phyloP scores from a whole-genome alignment of 2,888 invertebrate species.

The Pristionchus mayeri region DNA sequence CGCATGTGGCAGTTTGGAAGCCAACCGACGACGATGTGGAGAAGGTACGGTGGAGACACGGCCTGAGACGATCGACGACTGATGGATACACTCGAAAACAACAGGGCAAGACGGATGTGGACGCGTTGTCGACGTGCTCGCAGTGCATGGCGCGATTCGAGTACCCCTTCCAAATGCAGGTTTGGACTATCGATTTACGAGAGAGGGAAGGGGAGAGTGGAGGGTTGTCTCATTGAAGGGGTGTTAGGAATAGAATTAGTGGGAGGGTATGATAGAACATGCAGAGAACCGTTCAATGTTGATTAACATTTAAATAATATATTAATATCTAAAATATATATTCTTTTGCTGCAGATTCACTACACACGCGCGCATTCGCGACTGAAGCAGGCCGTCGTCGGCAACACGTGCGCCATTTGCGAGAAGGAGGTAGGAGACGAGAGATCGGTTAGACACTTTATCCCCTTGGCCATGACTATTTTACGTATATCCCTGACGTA shows the following conservation, averaged over 20 bases:
- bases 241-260: no score
- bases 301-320: background rate
- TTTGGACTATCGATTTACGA: background rate
- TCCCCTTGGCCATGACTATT: no score
- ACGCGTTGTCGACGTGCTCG: slow-evolving; percentile 3
- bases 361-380: slow-evolving; percentile 50
- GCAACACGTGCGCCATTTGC: slow-evolving; percentile 45
- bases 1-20: slow-evolving; percentile 39
- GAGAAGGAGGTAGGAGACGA: slow-evolving; percentile 43
- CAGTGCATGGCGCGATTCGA: slow-evolving; percentile 46
- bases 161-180: slow-evolving; percentile 46
- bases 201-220: no score
- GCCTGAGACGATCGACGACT: slow-evolving; percentile 7
- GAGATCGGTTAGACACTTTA: background rate
- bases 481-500: no score
- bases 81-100: background rate
- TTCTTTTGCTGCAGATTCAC: slow-evolving; percentile 45
- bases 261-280: background rate
- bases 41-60: background rate
- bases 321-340: no score
- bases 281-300: background rate
- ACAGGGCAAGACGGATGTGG: slow-evolving; percentile 43
- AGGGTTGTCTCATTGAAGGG: no score
- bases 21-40: background rate
- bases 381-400: background rate